Percentiles rank a stretch among this genome's conserved stretches.
Evolutionary conservation across 30 jellyfish, hydroid and myxozoan species (phyloP).

Genomic region (Pseudorhiza aurosa): DNA sequence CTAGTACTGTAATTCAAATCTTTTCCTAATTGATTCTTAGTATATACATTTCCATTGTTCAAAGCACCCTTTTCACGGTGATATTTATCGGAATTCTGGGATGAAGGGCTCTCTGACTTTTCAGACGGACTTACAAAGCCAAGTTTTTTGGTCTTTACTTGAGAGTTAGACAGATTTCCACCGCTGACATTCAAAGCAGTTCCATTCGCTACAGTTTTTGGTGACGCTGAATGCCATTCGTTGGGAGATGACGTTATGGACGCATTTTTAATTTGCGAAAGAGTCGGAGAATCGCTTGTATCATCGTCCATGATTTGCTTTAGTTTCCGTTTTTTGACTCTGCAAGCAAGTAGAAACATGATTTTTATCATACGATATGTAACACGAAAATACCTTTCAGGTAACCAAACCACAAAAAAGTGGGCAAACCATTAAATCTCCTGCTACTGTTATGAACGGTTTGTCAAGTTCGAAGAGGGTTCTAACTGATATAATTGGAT

Average conservation of each 20-base stretch:
- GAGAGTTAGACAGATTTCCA: background rate
- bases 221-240: background rate
- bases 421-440: no score
- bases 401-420: no score
- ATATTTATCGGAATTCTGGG: background rate
- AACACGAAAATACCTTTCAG: no score
- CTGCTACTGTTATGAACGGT: no score
- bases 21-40: background rate
- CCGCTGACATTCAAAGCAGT: background rate
- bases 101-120: background rate
- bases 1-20: background rate
- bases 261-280: background rate
- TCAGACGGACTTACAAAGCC: background rate
- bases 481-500: no score
- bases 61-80: background rate
- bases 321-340: slow-evolving; percentile 34
- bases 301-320: slow-evolving; percentile 20
- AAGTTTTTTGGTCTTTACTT: background rate
- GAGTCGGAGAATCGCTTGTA: slow-evolving; percentile 16
- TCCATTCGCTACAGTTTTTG: slow-evolving; percentile 18
- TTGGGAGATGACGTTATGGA: background rate
- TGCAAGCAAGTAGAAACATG: background rate
- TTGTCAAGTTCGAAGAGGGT: no score
- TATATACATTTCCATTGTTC: background rate
- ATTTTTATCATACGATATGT: background rate